A percentile compares a stretch with the other conserved stretches of the same genome.
Evolutionary conservation across 2,797 vertebrate species (phyloP).

Genomic region (Parauchenoglanis ngamensis): DNA sequence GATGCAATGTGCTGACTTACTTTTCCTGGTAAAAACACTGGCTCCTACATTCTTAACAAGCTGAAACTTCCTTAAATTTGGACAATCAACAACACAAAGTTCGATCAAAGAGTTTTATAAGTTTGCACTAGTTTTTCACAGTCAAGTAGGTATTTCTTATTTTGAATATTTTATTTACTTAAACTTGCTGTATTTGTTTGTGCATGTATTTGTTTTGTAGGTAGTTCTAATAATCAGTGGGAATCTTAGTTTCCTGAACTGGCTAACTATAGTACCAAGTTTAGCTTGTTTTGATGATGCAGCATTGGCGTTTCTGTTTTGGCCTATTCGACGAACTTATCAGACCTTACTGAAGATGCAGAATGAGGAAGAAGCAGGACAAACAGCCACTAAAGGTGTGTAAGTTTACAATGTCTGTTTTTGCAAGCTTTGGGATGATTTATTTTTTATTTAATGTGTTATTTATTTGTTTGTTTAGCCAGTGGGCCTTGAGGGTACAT

Average conservation of each 20-base stretch:
- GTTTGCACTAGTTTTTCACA: background rate
- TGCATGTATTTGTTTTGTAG: conserved; percentile 62
- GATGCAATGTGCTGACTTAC: background rate
- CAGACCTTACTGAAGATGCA: conserved; percentile 70
- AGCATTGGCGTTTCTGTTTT: conserved; percentile 79
- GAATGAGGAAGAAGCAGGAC: conserved; percentile 45
- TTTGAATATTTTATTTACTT: background rate
- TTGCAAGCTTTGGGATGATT: background rate
- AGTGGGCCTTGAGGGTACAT: background rate
- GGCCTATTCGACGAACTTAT: conserved; percentile 61
- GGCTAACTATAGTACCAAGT: conserved; percentile 93
- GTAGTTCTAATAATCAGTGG: conserved; percentile 87
- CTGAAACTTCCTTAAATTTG: background rate
- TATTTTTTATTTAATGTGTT: background rate
- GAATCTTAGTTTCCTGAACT: conserved; percentile 97
- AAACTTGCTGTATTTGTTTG: background rate
- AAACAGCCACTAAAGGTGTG: conserved; percentile 63
- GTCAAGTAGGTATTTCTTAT: background rate
- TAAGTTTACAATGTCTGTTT: background rate
- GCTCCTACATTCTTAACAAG: background rate
- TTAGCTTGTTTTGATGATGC: conserved; percentile 89
- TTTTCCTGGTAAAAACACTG: background rate
- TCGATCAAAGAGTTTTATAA: background rate
- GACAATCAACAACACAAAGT: background rate
- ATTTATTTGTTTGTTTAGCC: background rate